phyloP scores from a whole-genome alignment of 2,888 invertebrate species.

The Lasius fuliginosus region DNA sequence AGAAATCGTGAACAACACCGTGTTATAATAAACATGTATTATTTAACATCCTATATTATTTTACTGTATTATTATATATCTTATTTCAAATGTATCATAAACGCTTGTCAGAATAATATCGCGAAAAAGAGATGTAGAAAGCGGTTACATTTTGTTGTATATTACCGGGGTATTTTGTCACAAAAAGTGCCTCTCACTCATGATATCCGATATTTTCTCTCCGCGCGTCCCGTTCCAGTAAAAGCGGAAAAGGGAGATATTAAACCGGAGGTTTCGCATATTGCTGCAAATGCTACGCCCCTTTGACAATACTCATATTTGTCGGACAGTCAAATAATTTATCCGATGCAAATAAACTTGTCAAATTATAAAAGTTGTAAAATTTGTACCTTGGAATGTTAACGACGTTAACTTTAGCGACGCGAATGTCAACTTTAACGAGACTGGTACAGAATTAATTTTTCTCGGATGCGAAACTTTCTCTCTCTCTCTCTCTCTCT shows the following conservation, averaged over 20 bases:
- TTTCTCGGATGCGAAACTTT: neutral
- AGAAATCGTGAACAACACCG: neutral
- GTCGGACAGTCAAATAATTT: slow-evolving; percentile 23
- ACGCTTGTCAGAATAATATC: slow-evolving; percentile 4
- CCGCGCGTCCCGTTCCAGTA: slow-evolving; percentile 5
- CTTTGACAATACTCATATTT: slow-evolving; percentile 38
- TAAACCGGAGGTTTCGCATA: slow-evolving; percentile 34
- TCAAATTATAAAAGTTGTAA: slow-evolving; percentile 1
- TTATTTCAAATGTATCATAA: slow-evolving; percentile 6
- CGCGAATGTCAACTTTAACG: neutral
- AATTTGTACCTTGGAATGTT: neutral
- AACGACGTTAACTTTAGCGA: neutral
- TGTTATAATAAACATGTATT: slow-evolving; percentile 2
- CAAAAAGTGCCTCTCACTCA: slow-evolving; percentile 35
- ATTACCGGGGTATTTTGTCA: slow-evolving; percentile 38
- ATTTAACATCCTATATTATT: neutral
- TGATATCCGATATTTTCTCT: slow-evolving; percentile 45
- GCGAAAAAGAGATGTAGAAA: neutral
- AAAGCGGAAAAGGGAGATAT: slow-evolving; percentile 37
- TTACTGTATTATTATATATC: slow-evolving; percentile 12
- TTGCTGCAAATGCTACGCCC: slow-evolving; percentile 10
- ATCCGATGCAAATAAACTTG: slow-evolving; percentile 28
- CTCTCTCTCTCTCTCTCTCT: no score
- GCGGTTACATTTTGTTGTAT: neutral
- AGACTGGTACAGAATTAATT: neutral